Conservation (phyloP, 92 coral and sea anemone genomes). For the Chrysogorgia sp. region DNA sequence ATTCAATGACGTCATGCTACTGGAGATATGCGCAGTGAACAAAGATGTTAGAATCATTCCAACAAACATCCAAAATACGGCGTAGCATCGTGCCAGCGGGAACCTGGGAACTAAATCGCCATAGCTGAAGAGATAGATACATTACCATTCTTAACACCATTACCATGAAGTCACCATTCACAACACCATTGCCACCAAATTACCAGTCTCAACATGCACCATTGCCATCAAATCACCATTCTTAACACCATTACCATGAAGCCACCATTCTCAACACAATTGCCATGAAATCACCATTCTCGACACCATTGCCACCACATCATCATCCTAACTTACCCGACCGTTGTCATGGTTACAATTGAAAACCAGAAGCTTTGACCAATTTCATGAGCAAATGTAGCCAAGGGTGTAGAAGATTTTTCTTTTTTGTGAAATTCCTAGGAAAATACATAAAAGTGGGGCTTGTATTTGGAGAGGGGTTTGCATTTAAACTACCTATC, state of each 20-base stretch:
- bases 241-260: neutral
- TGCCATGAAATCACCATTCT: neutral
- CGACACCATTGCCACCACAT: neutral
- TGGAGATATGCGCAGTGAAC: slow-evolving; percentile 10
- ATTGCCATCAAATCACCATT: neutral
- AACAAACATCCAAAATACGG: slow-evolving; percentile 10
- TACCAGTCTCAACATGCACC: neutral
- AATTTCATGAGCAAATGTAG: slow-evolving; percentile 1
- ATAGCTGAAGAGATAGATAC: neutral
- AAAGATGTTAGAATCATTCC: neutral
- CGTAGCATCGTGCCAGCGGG: neutral
- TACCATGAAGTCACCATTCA: neutral
- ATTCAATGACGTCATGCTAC: neutral
- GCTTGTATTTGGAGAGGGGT: too few species aligned
- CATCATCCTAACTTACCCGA: slow-evolving; percentile 2
- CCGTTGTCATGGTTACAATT: slow-evolving; percentile 20
- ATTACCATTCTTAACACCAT: neutral
- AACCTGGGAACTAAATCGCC: slow-evolving; percentile 12
- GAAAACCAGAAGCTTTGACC: slow-evolving; percentile 14
- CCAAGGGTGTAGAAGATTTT: neutral
- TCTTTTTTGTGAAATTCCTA: slow-evolving; percentile 10
- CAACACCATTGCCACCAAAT: neutral
- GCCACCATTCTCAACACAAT: neutral
- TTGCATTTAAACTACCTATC: neutral
- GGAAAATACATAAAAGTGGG: neutral